These are phyloP conservation scores for Steinernema carpocapsae DNA, from an alignment of 2,888 invertebrate genomes.

Conservation along the genomic window DNA sequence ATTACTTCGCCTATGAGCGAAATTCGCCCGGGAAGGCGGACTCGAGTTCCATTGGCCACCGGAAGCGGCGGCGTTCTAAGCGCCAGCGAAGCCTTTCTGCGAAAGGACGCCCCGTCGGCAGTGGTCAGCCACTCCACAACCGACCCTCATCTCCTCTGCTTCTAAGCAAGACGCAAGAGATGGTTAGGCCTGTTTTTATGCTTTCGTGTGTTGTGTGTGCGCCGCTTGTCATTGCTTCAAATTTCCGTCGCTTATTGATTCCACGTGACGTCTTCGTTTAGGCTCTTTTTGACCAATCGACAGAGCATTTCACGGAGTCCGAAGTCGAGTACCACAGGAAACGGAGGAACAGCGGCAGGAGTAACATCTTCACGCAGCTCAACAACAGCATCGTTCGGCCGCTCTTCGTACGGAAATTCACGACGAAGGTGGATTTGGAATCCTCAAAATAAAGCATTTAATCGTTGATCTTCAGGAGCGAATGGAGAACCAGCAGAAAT, in stretches of 20 bases:
- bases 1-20: constrained; percentile 36
- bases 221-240: background rate
- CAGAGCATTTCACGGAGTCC: constrained; percentile 50
- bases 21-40: background rate
- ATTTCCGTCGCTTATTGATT: background rate
- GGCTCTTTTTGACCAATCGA: constrained; percentile 47
- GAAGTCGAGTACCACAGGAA: constrained; percentile 42
- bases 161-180: constrained; percentile 95
- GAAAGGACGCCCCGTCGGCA: constrained; percentile 35
- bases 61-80: constrained; percentile 13
- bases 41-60: background rate
- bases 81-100: constrained; percentile 35
- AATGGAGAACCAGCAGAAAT: constrained; percentile 48
- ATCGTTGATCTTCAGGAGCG: constrained; percentile 40
- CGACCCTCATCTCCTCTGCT: constrained; percentile 50
- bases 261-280: background rate
- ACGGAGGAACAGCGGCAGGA: constrained; percentile 40
- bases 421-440: constrained; percentile 41
- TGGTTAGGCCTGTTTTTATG: constrained; percentile 73
- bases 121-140: background rate
- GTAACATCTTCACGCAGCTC: constrained; percentile 47
- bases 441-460: background rate
- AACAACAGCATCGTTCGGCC: constrained; percentile 52
- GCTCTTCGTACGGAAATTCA: constrained; percentile 63
- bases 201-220: constrained; percentile 7